phyloP scores from a whole-genome alignment of 1,140 invertebrate genomes.

The Galleria mellonella region DNA sequence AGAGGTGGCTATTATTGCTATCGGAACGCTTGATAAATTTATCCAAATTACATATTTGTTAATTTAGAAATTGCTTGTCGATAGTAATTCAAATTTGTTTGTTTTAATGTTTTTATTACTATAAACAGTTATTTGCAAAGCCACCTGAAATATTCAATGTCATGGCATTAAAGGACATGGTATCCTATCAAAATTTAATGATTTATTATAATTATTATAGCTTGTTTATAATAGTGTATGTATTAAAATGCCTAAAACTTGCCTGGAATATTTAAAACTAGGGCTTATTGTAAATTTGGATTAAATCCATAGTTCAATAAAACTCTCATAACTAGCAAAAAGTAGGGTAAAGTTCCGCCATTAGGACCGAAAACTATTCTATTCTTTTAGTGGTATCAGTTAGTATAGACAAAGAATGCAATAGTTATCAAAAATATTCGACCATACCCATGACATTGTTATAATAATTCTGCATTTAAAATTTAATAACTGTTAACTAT shows the following conservation, averaged over 20 bases:
- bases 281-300: conserved; percentile 41
- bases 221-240: conserved; percentile 16
- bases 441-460: conserved; percentile 64
- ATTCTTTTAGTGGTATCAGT: conserved; percentile 4
- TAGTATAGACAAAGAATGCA: conserved; percentile 6
- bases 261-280: conserved; percentile 49
- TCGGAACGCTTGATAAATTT: conserved; percentile 17
- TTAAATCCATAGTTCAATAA: conserved; percentile 40
- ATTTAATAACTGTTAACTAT: conserved; percentile 66
- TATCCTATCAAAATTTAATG: conserved; percentile 7
- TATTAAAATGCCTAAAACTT: conserved; percentile 56
- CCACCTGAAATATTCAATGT: conserved; percentile 27
- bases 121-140: conserved; percentile 17
- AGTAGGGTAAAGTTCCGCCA: conserved; percentile 6
- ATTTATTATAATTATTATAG: conserved; percentile 12
- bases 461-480: conserved; percentile 66
- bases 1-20: conserved; percentile 35
- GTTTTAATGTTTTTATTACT: conserved; percentile 13
- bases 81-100: conserved; percentile 19
- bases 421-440: conserved; percentile 30
- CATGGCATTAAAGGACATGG: conserved; percentile 14
- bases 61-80: conserved; percentile 12
- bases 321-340: conserved; percentile 24
- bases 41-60: conserved; percentile 17
- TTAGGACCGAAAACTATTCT: conserved; percentile 12